Evolutionary conservation across 2,888 invertebrate species (phyloP), one percentile per base, ranked within the genome.

Genomic region (Limnephilus auricula): DNA sequence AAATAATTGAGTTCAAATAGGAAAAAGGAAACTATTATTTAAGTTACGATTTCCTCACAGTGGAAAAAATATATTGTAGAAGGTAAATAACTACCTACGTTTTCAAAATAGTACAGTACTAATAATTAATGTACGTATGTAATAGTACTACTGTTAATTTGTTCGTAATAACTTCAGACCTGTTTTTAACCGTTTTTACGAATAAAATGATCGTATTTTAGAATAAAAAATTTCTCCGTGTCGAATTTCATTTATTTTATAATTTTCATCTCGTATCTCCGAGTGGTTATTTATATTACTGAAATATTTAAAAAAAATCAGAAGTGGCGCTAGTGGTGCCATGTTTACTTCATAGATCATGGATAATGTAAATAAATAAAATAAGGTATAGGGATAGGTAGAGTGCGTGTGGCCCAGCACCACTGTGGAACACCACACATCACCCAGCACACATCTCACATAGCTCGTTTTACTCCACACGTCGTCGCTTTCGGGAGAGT

Each of bases 401-500:
- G 34, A 10, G 34, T 87, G 79, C 79, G 89, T 89, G 89, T 79
- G 88, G 88, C 18, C 79, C 79, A 10, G 45, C 32, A 32, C 13
- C 12, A 18, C 18, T 84, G 78, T 85, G 45, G 40, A 78, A 90
- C 40, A 90, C n/a, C 78, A 37, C 78, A 37, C 83, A 65, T 10
- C 15, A 15, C 45, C 45, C 45, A 50, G 45, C 40, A 45, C 40
- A 45, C 50, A 25, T 65, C 50, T 65, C 25, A 45, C 45, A 15
- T 18, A 6, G 50, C 82, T 45, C 86, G 3, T n/a, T 78, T 79
- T 45, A 31, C n/a, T 31, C 65, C 30, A 79, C 79, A 90, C 86
- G 80, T 82, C 32, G n/a, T 12, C 45, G 31, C 34, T 65, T 65
- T 65, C 79, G n/a, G 12, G 34, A 25, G 78, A 45, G 90, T 31